phyloP scores from a whole-genome alignment of 1,140 invertebrate genomes.

The Philotrypesis tridentata region DNA sequence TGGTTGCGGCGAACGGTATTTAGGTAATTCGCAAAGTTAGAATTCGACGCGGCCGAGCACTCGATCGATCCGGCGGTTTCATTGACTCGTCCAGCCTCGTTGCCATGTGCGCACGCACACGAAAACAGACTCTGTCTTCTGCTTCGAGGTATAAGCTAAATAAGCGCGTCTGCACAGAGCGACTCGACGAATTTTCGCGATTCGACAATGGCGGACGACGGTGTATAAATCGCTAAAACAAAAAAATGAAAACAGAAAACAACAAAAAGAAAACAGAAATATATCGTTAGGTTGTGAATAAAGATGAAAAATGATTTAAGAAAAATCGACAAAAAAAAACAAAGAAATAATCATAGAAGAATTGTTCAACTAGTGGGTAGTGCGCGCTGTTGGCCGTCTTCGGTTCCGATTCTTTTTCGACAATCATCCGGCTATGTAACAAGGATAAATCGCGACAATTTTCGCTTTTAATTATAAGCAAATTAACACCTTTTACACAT shows the following conservation, averaged over 20 bases:
- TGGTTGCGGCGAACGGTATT: background rate
- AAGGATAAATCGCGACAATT: slow-evolving; percentile 4
- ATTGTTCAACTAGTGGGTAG: slow-evolving; percentile 21
- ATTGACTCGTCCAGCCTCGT: slow-evolving; percentile 7
- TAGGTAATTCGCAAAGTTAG: background rate
- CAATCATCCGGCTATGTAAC: slow-evolving; percentile 31
- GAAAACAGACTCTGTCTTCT: slow-evolving; percentile 18
- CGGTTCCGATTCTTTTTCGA: slow-evolving; percentile 25
- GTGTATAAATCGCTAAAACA: background rate
- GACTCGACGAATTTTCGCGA: background rate
- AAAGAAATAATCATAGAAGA: slow-evolving; percentile 28
- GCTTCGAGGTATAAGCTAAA: slow-evolving; percentile 22
- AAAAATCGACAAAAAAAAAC: slow-evolving; percentile 42
- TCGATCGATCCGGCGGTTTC: background rate
- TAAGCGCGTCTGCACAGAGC: background rate
- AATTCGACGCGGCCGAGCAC: background rate
- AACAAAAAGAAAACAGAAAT: slow-evolving; percentile 10
- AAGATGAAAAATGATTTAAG: slow-evolving; percentile 31
- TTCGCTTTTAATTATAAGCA: background rate
- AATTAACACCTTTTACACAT: background rate
- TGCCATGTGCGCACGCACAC: background rate
- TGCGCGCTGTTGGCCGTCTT: slow-evolving; percentile 39
- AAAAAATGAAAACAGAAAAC: too few species aligned
- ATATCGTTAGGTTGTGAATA: slow-evolving; percentile 37
- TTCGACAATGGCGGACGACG: background rate